These are phyloP conservation scores for Liodrosophila aerea DNA, from an alignment of 2,888 invertebrate species.

Conservation along the genomic window DNA sequence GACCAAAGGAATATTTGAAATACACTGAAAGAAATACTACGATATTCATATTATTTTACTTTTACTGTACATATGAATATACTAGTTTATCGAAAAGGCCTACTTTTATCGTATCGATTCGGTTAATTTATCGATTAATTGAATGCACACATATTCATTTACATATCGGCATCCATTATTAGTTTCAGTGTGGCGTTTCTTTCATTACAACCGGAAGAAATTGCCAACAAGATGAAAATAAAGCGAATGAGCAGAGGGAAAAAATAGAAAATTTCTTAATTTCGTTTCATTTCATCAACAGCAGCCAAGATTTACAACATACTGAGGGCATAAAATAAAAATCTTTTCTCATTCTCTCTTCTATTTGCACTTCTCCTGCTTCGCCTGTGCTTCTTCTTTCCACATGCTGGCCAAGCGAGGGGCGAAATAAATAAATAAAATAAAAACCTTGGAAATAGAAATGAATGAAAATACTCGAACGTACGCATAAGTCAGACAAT, in stretches of 20 bases:
- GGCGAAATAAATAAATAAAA: conserved; percentile 64
- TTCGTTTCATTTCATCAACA: conserved; percentile 73
- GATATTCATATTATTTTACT: too few relatives aligned
- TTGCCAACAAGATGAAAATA: conserved; percentile 49
- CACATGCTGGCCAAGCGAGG: conserved; percentile 17
- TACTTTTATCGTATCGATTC: too few relatives aligned
- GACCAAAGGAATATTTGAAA: too few relatives aligned
- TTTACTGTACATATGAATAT: too few relatives aligned
- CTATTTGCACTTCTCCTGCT: conserved; percentile 16
- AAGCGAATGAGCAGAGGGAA: conserved; percentile 10
- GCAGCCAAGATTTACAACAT: conserved; percentile 73
- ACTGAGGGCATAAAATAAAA: conserved; percentile 72
- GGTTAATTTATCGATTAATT: not conserved
- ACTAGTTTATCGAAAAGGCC: too few relatives aligned
- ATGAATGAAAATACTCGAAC: conserved; percentile 73
- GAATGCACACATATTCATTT: not conserved
- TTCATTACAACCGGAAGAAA: conserved; percentile 63
- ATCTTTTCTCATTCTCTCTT: conserved; percentile 30
- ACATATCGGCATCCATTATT: not conserved
- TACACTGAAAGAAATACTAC: too few relatives aligned
- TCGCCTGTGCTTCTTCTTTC: not conserved
- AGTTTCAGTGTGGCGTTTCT: conserved; percentile 56
- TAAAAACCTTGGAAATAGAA: conserved; percentile 59
- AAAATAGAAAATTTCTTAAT: conserved; percentile 65
- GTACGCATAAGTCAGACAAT: conserved; percentile 58